phyloP scores from a whole-genome alignment of 2,797 vertebrate species.

The Amblyraja radiata region DNA sequence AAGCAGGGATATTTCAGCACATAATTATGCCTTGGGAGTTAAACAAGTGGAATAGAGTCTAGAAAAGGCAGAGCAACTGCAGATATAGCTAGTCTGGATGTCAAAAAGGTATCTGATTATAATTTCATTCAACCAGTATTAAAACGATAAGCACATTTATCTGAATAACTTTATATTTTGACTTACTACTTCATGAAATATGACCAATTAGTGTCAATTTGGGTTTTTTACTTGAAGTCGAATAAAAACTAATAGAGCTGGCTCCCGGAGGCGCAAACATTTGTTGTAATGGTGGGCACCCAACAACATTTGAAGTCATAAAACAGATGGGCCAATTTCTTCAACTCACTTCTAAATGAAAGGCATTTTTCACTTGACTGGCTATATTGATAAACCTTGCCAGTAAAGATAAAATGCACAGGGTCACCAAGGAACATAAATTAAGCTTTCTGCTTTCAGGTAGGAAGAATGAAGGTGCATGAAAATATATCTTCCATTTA shows the following conservation, averaged over 20 bases:
- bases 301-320: not conserved
- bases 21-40: not conserved
- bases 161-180: not conserved
- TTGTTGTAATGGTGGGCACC: not conserved
- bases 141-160: not conserved
- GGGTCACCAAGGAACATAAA: not conserved
- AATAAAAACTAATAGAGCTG: not conserved
- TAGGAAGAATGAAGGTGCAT: not conserved
- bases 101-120: not conserved
- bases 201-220: not conserved
- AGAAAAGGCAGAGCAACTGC: not conserved
- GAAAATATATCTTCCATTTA: constrained; percentile 1
- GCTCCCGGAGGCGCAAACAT: not conserved
- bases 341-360: constrained; percentile 3
- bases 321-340: not conserved
- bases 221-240: not conserved
- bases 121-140: constrained; percentile 6
- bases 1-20: not conserved
- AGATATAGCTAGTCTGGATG: not conserved
- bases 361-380: constrained; percentile 11
- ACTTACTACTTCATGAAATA: not conserved
- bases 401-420: not conserved
- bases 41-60: not conserved
- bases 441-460: not conserved
- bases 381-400: constrained; percentile 16